Evolutionary conservation across 2,797 vertebrate species (phyloP).

Genomic region (Sebastes matsubarae): DNA sequence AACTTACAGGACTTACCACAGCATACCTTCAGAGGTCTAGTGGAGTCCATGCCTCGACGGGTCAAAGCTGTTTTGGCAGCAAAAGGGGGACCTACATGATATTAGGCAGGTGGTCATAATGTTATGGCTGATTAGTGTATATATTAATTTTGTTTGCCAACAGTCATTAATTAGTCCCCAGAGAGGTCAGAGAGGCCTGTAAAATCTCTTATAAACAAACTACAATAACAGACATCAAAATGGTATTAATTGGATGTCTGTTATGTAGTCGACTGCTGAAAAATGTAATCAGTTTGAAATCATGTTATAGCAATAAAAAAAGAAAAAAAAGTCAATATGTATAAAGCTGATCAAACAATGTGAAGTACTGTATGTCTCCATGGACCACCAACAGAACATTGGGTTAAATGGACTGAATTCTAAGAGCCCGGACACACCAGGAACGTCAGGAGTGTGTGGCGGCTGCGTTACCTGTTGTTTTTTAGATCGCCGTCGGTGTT

Average conservation of each 20-base stretch:
- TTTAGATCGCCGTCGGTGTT: too few species aligned
- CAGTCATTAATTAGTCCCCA: neutral
- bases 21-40: too few species aligned
- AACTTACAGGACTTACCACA: too few species aligned
- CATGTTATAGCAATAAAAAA: neutral
- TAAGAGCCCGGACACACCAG: too few species aligned
- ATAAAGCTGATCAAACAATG: neutral
- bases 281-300: neutral
- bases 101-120: too few species aligned
- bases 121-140: too few species aligned
- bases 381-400: too few species aligned
- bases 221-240: neutral
- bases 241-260: neutral
- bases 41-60: too few species aligned
- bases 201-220: neutral
- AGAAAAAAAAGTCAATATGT: neutral
- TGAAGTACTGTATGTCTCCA: too few species aligned
- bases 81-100: neutral
- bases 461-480: too few species aligned
- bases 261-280: neutral
- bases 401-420: neutral
- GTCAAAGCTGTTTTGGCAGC: too few species aligned
- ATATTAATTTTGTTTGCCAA: neutral
- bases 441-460: too few species aligned
- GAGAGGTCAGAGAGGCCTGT: neutral